Evolutionary conservation across 1,140 invertebrate genomes (phyloP), one percentile per base, ranked within the genome.

Genomic region (Danaus melanippus): DNA sequence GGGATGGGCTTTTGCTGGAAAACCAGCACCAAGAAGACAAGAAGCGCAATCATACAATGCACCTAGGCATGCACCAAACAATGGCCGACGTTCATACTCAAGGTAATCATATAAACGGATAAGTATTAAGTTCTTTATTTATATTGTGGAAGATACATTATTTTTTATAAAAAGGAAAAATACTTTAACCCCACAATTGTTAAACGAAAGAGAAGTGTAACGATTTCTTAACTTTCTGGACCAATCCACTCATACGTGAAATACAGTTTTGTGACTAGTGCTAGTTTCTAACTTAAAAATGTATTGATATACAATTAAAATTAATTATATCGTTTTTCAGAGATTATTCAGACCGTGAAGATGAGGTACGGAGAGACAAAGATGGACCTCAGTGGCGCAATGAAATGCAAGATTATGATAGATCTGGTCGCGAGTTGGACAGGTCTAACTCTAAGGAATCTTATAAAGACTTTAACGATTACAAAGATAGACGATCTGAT

Each of bases 371-470:
- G 63, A 76, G 81, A 56, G 83, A 83, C 12, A 84, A 83, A 66
- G 81, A 86, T 56, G 74, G 81, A 7, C 84, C 78, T 17, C 84
- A 86, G 21, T 86, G 84, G 84, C 67, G 84, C 12, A 82, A 79
- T 47, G 84, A 86, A 79, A 86, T 86, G 84, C 84, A 86, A 69
- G 84, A 86, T 63, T 84, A 84, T 62, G 83, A 86, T 53, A 75
- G 75, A 67, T 62, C 75, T 62, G 73, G 68, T 7, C 71, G 84
- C 12, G 87, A 88, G 32, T 67, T 87, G 46, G 87, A 88, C 53
- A 71, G 86, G 49, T 84, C 84, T 40, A 87, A 79, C 67, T 87
- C 86, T 49, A 83, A 87, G 70, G 82, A 87, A 63, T 86, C 83
- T 8, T 85, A 86, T 58, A 84, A 82, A 60, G 80, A 84, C 43